Percentiles rank a stretch among this genome's conserved stretches.
Conservation (phyloP, 2,113 vertebrate species). For the Scomber colias region DNA sequence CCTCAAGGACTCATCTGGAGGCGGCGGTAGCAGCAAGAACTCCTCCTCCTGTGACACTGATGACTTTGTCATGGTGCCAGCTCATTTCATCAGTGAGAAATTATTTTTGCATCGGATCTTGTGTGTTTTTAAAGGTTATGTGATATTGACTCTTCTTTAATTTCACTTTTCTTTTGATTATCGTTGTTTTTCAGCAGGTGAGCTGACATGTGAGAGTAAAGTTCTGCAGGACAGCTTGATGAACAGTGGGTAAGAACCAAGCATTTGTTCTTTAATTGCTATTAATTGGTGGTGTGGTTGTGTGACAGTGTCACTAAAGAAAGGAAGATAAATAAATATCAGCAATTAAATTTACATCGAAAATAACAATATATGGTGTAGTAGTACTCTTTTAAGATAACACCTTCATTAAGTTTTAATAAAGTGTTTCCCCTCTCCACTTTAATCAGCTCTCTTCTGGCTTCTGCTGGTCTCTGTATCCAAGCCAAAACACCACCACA, state of each 20-base stretch:
- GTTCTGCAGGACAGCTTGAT: constrained; percentile 92
- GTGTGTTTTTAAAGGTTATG: not conserved
- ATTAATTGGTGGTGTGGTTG: constrained; percentile 1
- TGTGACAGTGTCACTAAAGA: constrained; percentile 12
- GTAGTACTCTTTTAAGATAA: not conserved
- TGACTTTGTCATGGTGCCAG: constrained; percentile 98
- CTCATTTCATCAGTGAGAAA: constrained; percentile 91
- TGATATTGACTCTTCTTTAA: not conserved
- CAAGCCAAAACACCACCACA: constrained; percentile 90
- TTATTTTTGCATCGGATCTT: not conserved
- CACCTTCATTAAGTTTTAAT: not conserved
- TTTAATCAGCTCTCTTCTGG: constrained; percentile 89
- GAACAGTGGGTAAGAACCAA: constrained; percentile 91
- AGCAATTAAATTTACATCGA: not conserved
- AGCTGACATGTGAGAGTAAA: constrained; percentile 90
- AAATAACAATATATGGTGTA: not conserved
- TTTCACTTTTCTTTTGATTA: constrained; percentile 8
- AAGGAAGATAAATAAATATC: not conserved
- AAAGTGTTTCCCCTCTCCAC: not conserved
- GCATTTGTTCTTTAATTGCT: not conserved
- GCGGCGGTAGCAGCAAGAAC: constrained; percentile 93
- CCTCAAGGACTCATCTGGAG: constrained; percentile 90
- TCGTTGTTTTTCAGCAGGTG: constrained; percentile 80
- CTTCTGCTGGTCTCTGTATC: constrained; percentile 90
- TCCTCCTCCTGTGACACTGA: constrained; percentile 96